Base-by-base conservation (phyloP, 2,888 invertebrate species). In the Harpagoxenus sublaevis region DNA sequence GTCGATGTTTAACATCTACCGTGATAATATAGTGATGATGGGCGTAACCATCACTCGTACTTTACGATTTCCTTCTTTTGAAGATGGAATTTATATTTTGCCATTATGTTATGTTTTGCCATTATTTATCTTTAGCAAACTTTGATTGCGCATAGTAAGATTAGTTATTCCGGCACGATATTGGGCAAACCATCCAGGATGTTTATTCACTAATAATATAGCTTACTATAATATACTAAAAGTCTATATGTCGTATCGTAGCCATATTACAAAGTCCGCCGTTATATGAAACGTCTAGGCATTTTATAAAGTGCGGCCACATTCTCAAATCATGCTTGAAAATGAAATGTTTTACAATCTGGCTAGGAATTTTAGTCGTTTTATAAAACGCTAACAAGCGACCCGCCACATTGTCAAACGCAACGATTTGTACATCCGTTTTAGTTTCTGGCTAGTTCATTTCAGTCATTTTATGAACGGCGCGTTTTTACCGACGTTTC, bases 1-100 rank as follows among this genome's bases (percentile, higher is more conserved):
- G 66, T 45, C 28, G 48, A n/a, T 23, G 18, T 70, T 70, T 79
- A 70, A 81, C 48, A 62, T 71, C 57, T 31, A 55, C 12, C 8
- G 45, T 31, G 39, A n/a, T 74, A 31, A 74, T 62, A 3, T 62
- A 3, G 48, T 35, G 35, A 60, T 28, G 48, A 71, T 60, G 45
- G 15, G 28, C 71, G n/a, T 60, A 71, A 60, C n/a, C n/a, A 55
- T 31, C 28, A n/a, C 18, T 51, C 2, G 42, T 31, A 45, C 66
- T 55, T 55, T 77, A 28, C 8, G 12, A 42, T 53, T 57, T 45
- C 15, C n/a, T 78, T 45, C 23, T 28, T 31, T 53, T 23, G 9
- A 23, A 1, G 6, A 45, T 6, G 15, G 10, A 57, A 68, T 68
- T 31, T 9, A 28, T 15, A 2, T 42, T 77, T 55, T 12, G 9